phyloP scores from a whole-genome alignment of 2,797 vertebrate genomes.

The Xenopus petersii region DNA sequence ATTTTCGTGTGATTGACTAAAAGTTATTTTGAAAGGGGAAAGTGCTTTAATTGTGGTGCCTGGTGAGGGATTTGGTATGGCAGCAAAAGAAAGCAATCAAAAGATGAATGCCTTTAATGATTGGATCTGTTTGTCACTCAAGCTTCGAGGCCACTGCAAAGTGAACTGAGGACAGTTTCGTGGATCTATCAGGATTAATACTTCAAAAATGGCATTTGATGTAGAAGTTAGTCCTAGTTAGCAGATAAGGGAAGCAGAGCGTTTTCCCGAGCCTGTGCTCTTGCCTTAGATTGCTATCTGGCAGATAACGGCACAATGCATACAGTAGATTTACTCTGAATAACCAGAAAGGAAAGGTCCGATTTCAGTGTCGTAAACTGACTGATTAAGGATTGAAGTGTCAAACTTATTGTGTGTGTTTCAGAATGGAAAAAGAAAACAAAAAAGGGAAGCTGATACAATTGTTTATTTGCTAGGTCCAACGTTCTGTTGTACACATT shows the following conservation, averaged over 20 bases:
- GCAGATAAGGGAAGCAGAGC: slow-evolving; percentile 40
- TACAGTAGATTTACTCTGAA: slow-evolving; percentile 32
- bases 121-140: slow-evolving; percentile 41
- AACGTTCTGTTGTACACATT: no score
- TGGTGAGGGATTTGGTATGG: slow-evolving; percentile 22
- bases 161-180: slow-evolving; percentile 20
- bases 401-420: no score
- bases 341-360: slow-evolving; percentile 13
- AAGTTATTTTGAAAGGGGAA: slow-evolving; percentile 18
- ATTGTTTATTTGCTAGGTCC: no score
- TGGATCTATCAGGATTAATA: slow-evolving; percentile 41
- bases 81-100: slow-evolving; percentile 35
- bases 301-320: slow-evolving; percentile 23
- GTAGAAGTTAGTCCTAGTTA: slow-evolving; percentile 30
- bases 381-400: no score
- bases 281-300: slow-evolving; percentile 26
- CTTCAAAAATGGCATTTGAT: slow-evolving; percentile 45
- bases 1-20: neutral
- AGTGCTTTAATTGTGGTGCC: slow-evolving; percentile 18
- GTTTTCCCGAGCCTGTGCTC: slow-evolving; percentile 24
- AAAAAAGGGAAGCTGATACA: no score
- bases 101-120: slow-evolving; percentile 41
- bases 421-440: no score
- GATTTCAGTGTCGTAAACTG: no score
- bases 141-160: slow-evolving; percentile 14